Evolutionary conservation across 2,113 vertebrate species (phyloP), one percentile per base, ranked within the genome.

Genomic region (Callipepla californica): DNA sequence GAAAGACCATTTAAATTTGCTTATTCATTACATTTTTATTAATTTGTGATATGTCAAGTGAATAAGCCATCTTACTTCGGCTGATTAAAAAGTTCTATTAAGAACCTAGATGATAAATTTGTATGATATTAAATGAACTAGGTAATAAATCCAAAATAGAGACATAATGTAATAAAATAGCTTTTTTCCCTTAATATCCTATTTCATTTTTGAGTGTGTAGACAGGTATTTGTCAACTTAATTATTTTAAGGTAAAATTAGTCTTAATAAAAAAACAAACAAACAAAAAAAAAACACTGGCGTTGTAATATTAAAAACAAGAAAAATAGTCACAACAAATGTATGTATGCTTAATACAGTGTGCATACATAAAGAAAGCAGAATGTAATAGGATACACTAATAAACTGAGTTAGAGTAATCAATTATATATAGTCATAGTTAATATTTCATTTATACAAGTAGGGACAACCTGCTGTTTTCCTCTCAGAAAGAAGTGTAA

Each of bases 71-170:
- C 48, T 66, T 32, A 86, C 62, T 96, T 87, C 81, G 68, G 70
- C 26, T 95, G 82, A 96, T 96, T 93, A 86, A 73, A 91, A 94
- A 94, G 80, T 73, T 94, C 44, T 85, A 38, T 89, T 95, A 96
- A 85, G 36, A 85, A 62, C 53, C 12, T 72, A 58, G 76, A 32
- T 91, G 75, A 94, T 78, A 90, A 95, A 94, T 95, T 87, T 48
- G 85, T 87, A 77, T 84, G 69, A 62, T 91, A 80, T 57, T 32
- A 91, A 91, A 90, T 73, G 32, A 87, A 57, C 25, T 79, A 66
- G 38, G 90, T 74, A 83, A 92, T 95, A 96, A 96, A 95, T 95
- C 74, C 14, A 91, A 93, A 89, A 86, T 59, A 66, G 55, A 95
- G 76, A 76, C 89, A 80, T 78, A 83, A 89, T 63, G 73, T 76